Conservation (phyloP, 2,888 invertebrate genomes). For the Drosophila niveifrons region DNA sequence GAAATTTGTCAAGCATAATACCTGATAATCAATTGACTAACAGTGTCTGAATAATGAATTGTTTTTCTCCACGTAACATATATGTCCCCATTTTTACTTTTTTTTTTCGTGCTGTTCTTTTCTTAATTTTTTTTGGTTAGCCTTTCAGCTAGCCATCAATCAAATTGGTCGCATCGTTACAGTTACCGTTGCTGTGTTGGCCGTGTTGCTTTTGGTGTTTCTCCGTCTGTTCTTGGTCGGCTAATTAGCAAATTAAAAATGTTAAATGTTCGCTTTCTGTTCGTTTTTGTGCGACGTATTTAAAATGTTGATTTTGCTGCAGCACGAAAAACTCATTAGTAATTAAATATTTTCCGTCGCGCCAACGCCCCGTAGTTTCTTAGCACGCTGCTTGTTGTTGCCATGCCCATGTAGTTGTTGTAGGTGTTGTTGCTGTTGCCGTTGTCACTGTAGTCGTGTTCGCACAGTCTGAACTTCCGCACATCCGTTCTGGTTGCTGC, state of each 20-base stretch:
- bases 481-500: conserved; percentile 56
- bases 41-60: conserved; percentile 70
- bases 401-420: conserved; percentile 12
- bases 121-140: not conserved
- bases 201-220: not conserved
- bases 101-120: not conserved
- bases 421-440: conserved; percentile 33
- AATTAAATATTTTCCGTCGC: conserved; percentile 78
- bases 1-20: conserved; percentile 69
- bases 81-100: not conserved
- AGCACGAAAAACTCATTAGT: conserved; percentile 79
- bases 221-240: conserved; percentile 19
- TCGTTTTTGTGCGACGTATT: conserved; percentile 48
- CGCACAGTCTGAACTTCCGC: conserved; percentile 74
- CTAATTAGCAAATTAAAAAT: conserved; percentile 79
- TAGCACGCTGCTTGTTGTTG: conserved; percentile 35
- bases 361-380: conserved; percentile 76
- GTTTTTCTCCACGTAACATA: conserved; percentile 33
- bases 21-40: conserved; percentile 78
- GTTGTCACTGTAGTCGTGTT: conserved; percentile 58
- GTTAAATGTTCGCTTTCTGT: conserved; percentile 48
- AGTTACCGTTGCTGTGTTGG: conserved; percentile 15
- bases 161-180: conserved; percentile 54
- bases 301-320: conserved; percentile 63
- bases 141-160: conserved; percentile 59